Evolutionary conservation across 2,113 vertebrate species (phyloP).

Genomic region (Oryzias javanicus): DNA sequence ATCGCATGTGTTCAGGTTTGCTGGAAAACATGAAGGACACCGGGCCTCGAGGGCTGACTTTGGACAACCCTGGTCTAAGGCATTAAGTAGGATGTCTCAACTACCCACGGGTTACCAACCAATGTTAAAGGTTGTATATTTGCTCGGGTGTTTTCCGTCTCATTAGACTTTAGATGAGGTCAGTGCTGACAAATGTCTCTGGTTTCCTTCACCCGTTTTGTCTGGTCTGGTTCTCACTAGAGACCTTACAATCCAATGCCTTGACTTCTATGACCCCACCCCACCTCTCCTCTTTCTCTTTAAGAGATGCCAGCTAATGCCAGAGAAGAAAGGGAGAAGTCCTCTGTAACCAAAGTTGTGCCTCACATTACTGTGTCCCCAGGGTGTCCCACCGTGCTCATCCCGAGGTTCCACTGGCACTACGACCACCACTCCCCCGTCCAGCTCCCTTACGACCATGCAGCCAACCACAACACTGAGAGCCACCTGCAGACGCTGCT

Average conservation of each 20-base stretch:
- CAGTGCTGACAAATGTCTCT: too few relatives aligned
- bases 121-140: too few relatives aligned
- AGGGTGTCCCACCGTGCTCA: constrained; percentile 70
- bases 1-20: too few relatives aligned
- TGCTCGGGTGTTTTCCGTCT: too few relatives aligned
- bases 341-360: constrained; percentile 88
- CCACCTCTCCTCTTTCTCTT: constrained; percentile 66
- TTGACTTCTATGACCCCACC: constrained; percentile 44
- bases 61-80: too few relatives aligned
- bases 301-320: constrained; percentile 97
- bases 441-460: constrained; percentile 82
- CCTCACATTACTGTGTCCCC: constrained; percentile 88
- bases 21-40: too few relatives aligned
- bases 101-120: too few relatives aligned
- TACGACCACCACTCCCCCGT: constrained; percentile 80
- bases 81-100: too few relatives aligned
- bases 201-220: neutral
- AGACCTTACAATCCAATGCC: constrained; percentile 35
- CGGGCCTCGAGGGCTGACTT: too few relatives aligned
- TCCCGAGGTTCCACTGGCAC: constrained; percentile 78
- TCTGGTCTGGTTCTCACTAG: neutral
- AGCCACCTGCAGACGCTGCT: constrained; percentile 88
- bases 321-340: constrained; percentile 88
- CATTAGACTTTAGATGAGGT: too few relatives aligned
- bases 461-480: constrained; percentile 70